Evolutionary conservation across 2,113 vertebrate species (phyloP).

Genomic region (Nicator chloris): DNA sequence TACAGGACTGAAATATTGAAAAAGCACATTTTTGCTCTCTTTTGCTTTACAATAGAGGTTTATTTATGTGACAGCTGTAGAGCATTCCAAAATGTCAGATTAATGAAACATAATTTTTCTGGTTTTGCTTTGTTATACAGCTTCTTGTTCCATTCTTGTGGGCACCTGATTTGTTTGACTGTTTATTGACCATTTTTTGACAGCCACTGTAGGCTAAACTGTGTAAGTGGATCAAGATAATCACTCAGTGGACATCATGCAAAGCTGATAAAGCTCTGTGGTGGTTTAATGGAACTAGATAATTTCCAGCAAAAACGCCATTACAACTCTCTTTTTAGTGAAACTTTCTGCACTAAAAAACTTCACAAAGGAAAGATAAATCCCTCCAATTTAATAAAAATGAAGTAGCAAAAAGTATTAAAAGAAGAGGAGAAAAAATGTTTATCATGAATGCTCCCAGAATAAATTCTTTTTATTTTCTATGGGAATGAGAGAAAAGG

Average conservation of each 20-base stretch:
- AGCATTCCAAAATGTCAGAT: neutral
- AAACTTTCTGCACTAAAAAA: neutral
- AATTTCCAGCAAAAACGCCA: neutral
- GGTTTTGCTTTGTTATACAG: neutral
- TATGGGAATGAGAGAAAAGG: neutral
- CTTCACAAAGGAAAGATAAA: neutral
- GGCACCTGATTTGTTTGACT: neutral
- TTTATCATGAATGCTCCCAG: neutral
- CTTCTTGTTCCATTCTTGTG: neutral
- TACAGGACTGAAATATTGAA: neutral
- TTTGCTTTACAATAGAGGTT: neutral
- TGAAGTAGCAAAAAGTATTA: neutral
- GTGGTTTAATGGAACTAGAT: neutral
- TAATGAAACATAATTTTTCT: neutral
- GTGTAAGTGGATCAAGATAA: neutral
- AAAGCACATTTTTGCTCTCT: neutral
- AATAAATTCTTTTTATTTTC: neutral
- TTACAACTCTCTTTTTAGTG: neutral
- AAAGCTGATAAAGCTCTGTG: neutral
- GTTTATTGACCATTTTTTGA: neutral
- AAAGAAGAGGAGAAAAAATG: neutral
- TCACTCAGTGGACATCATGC: neutral
- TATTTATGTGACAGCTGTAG: neutral
- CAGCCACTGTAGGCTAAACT: neutral
- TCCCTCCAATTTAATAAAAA: neutral